Evolutionary conservation across 2,113 vertebrate species (phyloP), one percentile per base, ranked within the genome.

Genomic region (Halcyon senegalensis): DNA sequence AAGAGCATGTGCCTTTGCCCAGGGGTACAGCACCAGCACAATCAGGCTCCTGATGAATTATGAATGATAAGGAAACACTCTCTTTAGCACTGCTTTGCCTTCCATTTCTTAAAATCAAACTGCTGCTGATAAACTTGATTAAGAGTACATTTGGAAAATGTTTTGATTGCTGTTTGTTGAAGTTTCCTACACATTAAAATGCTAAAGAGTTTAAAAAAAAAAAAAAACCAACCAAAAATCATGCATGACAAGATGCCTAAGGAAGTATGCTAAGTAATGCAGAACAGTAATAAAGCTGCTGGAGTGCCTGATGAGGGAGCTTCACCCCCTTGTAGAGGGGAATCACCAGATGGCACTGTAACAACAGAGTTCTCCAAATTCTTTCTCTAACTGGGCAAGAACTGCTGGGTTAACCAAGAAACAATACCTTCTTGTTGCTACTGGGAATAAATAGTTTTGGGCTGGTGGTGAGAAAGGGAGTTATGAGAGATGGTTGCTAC

Each of bases 331-430:
- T 20, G 56, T 48, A 4, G 2, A 17, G 0, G 3, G 3, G 62
- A 70, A 89, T 92, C 96, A 95, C 94, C 96, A 97, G 96, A 75
- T 97, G 96, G 96, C 96, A 95, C 95, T 95, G 89, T 92, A 93
- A 79, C 94, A 93, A 96, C 44, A 66, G 0, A 92, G 66, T 43
- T 93, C 66, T 41, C 56, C 67, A 77, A 68, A 89, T 41, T 59
- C 51, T 60, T 70, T 44, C 85, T 59, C 59, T 8, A 50, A 63
- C 37, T 35, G 69, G 55, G 48, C 58, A 94, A 85, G 48, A 94
- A 76, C 46, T 69, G 58, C 53, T 33, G 58, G 16, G 31, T 84
- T 84, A 75, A 90, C 53, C 77, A 92, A 56, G 73, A 91, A 96
- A 94, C 83, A 90, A 90, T 72, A 66, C 58, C 51, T 94, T 80